phyloP scores from a whole-genome alignment of 2,113 vertebrate genomes.

The Cyanistes caeruleus region DNA sequence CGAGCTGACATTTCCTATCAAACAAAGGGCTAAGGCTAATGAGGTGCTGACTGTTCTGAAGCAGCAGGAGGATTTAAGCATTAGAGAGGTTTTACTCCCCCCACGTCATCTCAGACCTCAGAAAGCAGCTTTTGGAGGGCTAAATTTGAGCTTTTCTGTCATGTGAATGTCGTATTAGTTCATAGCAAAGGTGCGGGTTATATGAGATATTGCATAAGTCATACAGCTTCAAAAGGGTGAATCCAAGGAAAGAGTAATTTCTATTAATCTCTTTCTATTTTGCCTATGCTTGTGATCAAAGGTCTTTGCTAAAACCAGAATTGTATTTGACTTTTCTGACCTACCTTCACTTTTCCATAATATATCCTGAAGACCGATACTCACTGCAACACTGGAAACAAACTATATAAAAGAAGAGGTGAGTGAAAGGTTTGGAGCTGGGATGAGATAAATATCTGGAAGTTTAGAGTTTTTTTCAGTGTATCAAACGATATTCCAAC shows the following conservation, averaged over 20 bases:
- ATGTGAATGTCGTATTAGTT: background rate
- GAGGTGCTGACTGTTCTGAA: constrained; percentile 31
- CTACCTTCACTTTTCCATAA: background rate
- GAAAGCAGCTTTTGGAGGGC: constrained; percentile 42
- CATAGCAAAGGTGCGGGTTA: background rate
- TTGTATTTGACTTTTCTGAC: background rate
- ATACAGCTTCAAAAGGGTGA: background rate
- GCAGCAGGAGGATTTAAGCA: constrained; percentile 34
- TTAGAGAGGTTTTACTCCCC: constrained; percentile 29
- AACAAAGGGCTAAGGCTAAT: constrained; percentile 16
- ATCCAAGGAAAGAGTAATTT: background rate
- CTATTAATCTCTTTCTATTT: background rate
- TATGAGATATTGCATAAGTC: background rate
- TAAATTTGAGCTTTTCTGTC: constrained; percentile 28
- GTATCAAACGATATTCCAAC: background rate
- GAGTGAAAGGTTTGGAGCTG: background rate
- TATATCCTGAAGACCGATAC: background rate
- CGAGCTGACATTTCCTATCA: constrained; percentile 20
- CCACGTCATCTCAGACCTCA: constrained; percentile 29
- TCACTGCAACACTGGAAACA: background rate
- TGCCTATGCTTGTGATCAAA: background rate
- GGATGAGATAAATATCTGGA: background rate
- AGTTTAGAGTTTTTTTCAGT: background rate
- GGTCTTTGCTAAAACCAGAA: background rate
- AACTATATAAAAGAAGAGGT: background rate